A percentile compares a stretch with the other conserved stretches of the same genome.
Evolutionary conservation across 2,797 vertebrate genomes (phyloP).

Genomic region (Danio tinwini): DNA sequence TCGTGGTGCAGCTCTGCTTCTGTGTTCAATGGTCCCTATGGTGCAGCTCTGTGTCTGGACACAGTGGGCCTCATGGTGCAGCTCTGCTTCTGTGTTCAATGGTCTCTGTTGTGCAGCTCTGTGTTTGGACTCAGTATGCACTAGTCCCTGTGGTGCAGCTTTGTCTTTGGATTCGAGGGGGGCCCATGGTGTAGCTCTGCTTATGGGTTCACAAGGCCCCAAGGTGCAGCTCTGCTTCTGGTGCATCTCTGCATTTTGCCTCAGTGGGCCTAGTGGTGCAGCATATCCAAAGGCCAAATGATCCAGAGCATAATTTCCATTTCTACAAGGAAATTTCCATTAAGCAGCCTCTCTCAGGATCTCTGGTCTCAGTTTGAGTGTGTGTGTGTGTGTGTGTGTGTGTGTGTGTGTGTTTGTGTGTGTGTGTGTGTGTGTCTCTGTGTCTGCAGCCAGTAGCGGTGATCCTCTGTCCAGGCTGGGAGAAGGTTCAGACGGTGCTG

Average conservation of each 20-base stretch:
- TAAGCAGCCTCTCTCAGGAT: too few species aligned
- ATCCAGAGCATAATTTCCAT: background rate
- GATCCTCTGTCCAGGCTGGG: slow-evolving; percentile 89
- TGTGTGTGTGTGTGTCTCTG: slow-evolving; percentile 24
- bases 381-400: background rate
- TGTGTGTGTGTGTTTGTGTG: too few species aligned
- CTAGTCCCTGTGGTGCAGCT: background rate
- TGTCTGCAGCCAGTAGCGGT: slow-evolving; percentile 84
- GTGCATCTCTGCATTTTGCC: too few species aligned
- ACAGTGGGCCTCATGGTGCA: background rate
- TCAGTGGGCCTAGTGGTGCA: too few species aligned
- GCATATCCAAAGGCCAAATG: background rate
- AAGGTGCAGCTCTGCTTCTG: too few species aligned
- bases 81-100: background rate
- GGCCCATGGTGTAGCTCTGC: too few species aligned
- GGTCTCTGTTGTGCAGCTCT: background rate
- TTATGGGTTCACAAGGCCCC: too few species aligned
- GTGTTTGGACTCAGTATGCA: too few species aligned
- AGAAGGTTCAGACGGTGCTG: slow-evolving; percentile 83
- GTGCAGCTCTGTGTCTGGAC: background rate
- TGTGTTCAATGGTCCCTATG: background rate
- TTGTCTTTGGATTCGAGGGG: too few species aligned
- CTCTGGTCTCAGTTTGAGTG: too few species aligned
- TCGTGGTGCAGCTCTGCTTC: background rate
- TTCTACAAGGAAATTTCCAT: background rate